Evolutionary conservation across 2,797 vertebrate genomes (phyloP).

Genomic region (Typhlichthys subterraneus): DNA sequence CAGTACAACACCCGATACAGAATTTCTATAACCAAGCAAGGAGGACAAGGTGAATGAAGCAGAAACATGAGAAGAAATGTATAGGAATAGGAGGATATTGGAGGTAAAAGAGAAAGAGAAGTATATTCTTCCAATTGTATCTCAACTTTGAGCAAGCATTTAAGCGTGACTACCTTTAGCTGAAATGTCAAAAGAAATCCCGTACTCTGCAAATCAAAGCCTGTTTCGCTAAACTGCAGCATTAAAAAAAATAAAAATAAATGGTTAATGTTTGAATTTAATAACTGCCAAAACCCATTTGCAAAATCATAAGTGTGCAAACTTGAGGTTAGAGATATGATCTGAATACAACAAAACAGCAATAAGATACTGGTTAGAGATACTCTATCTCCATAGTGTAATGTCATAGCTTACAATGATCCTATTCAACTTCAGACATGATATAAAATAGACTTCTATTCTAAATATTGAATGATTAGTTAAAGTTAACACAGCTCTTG

Average conservation of each 20-base stretch:
- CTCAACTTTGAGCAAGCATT: slow-evolving; percentile 5
- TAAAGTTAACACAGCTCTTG: no score
- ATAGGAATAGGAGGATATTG: background rate
- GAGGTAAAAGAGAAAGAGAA: background rate
- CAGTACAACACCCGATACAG: background rate
- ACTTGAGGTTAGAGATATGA: slow-evolving; percentile 31
- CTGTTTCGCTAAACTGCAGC: slow-evolving; percentile 17
- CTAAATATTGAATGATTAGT: background rate
- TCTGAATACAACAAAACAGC: slow-evolving; percentile 20
- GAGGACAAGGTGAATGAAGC: background rate
- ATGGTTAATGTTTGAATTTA: slow-evolving; percentile 32
- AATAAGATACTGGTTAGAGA: slow-evolving; percentile 38
- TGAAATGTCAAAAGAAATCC: slow-evolving; percentile 41
- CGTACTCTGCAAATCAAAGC: slow-evolving; percentile 40
- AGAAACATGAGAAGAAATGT: background rate
- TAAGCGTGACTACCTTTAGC: slow-evolving; percentile 14
- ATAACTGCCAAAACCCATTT: slow-evolving; percentile 40
- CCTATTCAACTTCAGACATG: background rate
- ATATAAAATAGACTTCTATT: background rate
- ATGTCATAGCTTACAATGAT: background rate
- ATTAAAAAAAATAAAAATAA: slow-evolving; percentile 8
- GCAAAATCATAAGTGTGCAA: slow-evolving; percentile 43
- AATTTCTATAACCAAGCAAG: background rate
- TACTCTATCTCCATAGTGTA: slow-evolving; percentile 9
- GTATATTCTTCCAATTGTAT: no score